Evolutionary conservation across 2,113 vertebrate genomes (phyloP), one percentile per base, ranked within the genome.

Genomic region (Redunca redunca): DNA sequence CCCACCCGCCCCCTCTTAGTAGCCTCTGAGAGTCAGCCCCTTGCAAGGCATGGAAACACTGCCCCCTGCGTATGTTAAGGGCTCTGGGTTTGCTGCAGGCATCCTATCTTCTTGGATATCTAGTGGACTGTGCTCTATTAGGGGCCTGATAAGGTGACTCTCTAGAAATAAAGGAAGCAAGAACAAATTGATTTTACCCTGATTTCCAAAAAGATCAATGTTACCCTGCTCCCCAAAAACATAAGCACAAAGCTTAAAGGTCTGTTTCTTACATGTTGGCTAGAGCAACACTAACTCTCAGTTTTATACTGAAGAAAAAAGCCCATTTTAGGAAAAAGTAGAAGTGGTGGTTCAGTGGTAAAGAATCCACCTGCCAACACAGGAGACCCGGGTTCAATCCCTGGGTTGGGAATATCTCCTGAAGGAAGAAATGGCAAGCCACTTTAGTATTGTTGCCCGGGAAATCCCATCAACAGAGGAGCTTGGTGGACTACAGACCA

Each of bases 21-120:
- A 82, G 64, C 78, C 55, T 97, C 64, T 87, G 84, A 91, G 83
- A 90, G 62, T 92, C 53, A 89, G 28, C 33, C 88, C 30, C 67
- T 90, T 82, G 14, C 16, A 84, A 94, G 33, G 82, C 53, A 58
- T 25, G 30, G 88, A 81, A 87, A 90, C 43, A 67, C 46, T 17
- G 53, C 50, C 53, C 58, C 46, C 33, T 21, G 25, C 3, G 0
- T 40, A 11, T 55, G 26, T 28, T 23, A 25, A 87, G 78, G 81
- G 48, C 5, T 50, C 48, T 82, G 15, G 28, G 23, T 36, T n/a
- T 83, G 43, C 16, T 9, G 52, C 0, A 0, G 15, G 21, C 6
- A 19, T 28, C 78, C 78, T 40, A 36, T 85, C 97, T 94, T 52
- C 90, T 67, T 92, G 55, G 53, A 30, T 36, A 67, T 36, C 23